Conservation (phyloP, 2,888 invertebrate species). For the Busseola fusca region DNA sequence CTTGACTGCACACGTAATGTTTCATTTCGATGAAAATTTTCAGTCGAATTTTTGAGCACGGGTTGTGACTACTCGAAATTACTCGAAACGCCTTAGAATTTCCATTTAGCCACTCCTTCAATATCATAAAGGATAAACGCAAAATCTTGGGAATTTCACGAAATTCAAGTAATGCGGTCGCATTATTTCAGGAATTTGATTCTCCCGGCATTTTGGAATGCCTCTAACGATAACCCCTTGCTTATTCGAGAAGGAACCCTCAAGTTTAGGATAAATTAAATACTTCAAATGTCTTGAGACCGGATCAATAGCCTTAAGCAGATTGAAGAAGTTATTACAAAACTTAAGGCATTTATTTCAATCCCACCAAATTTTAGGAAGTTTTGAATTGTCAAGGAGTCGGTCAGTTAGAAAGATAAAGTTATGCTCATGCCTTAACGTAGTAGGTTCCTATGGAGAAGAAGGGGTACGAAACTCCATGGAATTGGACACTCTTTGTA, state of each 20-base stretch:
- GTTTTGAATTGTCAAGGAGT: not conserved
- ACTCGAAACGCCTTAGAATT: not conserved
- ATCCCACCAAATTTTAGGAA: not conserved
- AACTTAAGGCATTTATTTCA: not conserved
- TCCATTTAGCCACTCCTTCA: not conserved
- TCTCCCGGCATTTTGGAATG: constrained; percentile 19
- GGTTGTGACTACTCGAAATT: not conserved
- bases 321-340: not conserved
- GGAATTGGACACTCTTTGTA: not conserved
- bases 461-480: not conserved
- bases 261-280: constrained; percentile 6
- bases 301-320: not conserved
- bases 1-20: not conserved
- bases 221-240: not conserved
- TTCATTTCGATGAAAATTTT: not conserved
- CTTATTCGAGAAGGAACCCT: not conserved
- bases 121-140: constrained; percentile 1
- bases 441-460: not conserved
- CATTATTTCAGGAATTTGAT: constrained; percentile 32
- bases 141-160: constrained; percentile 12
- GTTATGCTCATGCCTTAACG: not conserved
- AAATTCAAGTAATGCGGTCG: constrained; percentile 34
- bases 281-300: constrained; percentile 6
- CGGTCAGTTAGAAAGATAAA: not conserved
- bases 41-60: not conserved